Conservation (phyloP, 2,113 vertebrate genomes). For the Coregonus clupeaformis region DNA sequence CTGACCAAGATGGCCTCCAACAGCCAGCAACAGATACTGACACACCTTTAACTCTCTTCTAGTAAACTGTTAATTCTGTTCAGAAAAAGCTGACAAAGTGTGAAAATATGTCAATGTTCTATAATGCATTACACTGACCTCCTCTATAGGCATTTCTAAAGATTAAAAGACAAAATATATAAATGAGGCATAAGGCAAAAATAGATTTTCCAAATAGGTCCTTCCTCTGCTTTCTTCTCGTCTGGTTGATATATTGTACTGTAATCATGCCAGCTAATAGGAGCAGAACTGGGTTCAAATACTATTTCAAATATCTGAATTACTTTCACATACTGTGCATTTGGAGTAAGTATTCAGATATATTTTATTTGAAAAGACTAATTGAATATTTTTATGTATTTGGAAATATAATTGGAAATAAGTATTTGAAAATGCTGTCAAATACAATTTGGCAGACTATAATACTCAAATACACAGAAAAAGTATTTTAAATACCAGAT, state of each 20-base stretch:
- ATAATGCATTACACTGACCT: background rate
- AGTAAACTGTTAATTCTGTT: background rate
- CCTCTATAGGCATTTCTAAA: background rate
- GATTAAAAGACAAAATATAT: background rate
- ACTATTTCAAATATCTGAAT: no score
- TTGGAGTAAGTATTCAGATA: no score
- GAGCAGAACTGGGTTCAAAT: background rate
- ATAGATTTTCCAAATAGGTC: background rate
- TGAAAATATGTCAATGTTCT: background rate
- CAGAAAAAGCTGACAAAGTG: background rate
- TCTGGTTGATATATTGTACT: background rate
- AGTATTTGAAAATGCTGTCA: no score
- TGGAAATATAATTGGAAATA: no score
- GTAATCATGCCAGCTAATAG: background rate
- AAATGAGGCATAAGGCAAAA: background rate
- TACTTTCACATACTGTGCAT: no score
- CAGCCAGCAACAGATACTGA: background rate
- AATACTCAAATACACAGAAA: no score
- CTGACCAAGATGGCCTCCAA: conserved; percentile 16
- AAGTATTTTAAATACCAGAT: no score
- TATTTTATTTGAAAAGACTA: no score
- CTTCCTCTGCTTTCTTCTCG: background rate
- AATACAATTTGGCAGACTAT: no score
- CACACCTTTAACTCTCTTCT: background rate
- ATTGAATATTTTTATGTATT: no score